Conservation (phyloP, 35 echinoderm and acorn worm species). For the Heliocidaris tuberculata region DNA sequence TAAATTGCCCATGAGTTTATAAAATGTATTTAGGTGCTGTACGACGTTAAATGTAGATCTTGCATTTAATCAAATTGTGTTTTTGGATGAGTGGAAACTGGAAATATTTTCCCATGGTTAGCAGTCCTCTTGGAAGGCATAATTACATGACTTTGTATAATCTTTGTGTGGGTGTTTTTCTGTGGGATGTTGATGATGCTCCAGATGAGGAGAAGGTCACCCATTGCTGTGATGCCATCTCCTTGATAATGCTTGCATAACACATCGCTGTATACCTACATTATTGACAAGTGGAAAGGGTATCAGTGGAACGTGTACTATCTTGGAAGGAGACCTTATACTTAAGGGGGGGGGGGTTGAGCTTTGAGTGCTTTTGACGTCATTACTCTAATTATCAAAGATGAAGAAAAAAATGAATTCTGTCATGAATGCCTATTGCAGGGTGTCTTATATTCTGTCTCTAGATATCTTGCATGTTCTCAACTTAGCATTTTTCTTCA, state of each 20-base stretch:
- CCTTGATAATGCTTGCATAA: not conserved
- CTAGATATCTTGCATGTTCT: too few species aligned
- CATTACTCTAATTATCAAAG: too few species aligned
- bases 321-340: not conserved
- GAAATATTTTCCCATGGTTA: not conserved
- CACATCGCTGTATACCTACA: not conserved
- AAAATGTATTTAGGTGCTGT: not conserved
- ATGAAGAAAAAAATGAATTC: too few species aligned
- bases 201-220: not conserved
- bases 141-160: not conserved
- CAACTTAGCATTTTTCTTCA: too few species aligned
- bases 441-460: too few species aligned
- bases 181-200: not conserved
- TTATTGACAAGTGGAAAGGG: not conserved
- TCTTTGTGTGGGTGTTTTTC: not conserved
- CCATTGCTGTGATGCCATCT: not conserved
- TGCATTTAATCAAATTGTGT: not conserved
- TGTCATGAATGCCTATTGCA: too few species aligned
- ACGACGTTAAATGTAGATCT: not conserved
- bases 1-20: too few species aligned
- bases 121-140: not conserved
- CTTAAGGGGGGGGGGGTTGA: not conserved
- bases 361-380: not conserved
- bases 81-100: not conserved
- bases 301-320: not conserved